Percentiles rank a stretch among this genome's conserved stretches.
These are phyloP conservation scores for Ricordea florida DNA, from an alignment of 92 coral and sea anemone species.

Conservation along the genomic window DNA sequence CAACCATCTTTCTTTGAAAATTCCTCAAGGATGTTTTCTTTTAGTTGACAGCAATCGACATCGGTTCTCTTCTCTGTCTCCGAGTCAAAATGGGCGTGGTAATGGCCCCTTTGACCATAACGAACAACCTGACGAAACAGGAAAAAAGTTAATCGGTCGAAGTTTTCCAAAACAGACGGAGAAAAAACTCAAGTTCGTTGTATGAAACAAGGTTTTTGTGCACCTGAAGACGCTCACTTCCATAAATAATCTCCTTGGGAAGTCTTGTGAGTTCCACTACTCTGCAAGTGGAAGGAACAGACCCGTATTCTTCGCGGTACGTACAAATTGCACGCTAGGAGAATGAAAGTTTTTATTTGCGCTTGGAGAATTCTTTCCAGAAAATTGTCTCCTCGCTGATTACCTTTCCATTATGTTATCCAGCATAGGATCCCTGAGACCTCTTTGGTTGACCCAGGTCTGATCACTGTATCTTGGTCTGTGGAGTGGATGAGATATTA, in stretches of 20 bases:
- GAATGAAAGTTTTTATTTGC: not conserved
- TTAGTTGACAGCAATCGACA: constrained; percentile 83
- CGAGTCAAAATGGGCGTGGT: constrained; percentile 95
- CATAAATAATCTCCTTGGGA: constrained; percentile 79
- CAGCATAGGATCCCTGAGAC: constrained; percentile 55
- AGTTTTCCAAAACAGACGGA: not conserved
- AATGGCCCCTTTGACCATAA: constrained; percentile 80
- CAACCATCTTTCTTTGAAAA: constrained; percentile 53
- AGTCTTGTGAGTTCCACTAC: constrained; percentile 83
- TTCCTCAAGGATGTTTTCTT: constrained; percentile 27
- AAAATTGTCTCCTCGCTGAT: no score
- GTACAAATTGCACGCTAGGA: not conserved
- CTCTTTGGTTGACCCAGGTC: constrained; percentile 77
- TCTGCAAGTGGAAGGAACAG: constrained; percentile 20
- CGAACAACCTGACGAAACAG: constrained; percentile 76
- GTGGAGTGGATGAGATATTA: constrained; percentile 71
- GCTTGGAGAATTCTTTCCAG: not conserved
- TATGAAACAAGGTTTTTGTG: not conserved
- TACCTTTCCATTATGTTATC: constrained; percentile 56
- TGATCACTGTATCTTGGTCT: constrained; percentile 85
- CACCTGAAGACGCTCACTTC: constrained; percentile 93
- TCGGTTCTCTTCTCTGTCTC: constrained; percentile 78
- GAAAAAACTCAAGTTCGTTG: not conserved
- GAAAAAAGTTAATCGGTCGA: not conserved
- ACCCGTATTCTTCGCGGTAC: no score